Percentiles rank a stretch among this genome's conserved stretches.
phyloP scores from a whole-genome alignment of 2,888 invertebrate species.

The Melanophora roralis region DNA sequence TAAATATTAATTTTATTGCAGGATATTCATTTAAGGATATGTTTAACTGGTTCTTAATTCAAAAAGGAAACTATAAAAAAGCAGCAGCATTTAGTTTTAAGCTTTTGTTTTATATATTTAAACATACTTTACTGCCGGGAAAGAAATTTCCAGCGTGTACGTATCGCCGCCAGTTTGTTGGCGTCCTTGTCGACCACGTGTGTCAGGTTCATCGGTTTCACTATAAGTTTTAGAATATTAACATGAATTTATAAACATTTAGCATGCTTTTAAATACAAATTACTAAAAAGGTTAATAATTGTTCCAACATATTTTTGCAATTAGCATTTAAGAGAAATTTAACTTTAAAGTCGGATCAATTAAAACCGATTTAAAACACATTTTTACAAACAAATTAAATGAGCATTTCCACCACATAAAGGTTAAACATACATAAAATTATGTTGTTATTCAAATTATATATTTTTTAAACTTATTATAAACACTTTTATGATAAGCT shows the following conservation, averaged over 20 bases:
- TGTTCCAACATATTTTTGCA: neutral
- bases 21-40: neutral
- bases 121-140: slow-evolving; percentile 94
- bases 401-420: neutral
- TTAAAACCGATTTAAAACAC: neutral
- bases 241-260: slow-evolving; percentile 49
- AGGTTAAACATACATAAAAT: slow-evolving; percentile 6
- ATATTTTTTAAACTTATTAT: no score
- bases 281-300: neutral
- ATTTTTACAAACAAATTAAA: neutral
- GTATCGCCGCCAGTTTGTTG: slow-evolving; percentile 88
- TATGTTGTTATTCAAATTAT: no score
- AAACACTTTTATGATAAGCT: neutral
- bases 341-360: neutral
- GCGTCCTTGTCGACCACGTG: slow-evolving; percentile 84
- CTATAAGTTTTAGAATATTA: slow-evolving; percentile 69
- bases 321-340: neutral
- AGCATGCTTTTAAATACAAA: slow-evolving; percentile 37
- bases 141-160: slow-evolving; percentile 93
- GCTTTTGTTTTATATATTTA: slow-evolving; percentile 36
- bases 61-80: slow-evolving; percentile 5
- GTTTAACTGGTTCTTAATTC: neutral
- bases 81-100: slow-evolving; percentile 45
- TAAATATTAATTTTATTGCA: neutral
- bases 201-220: slow-evolving; percentile 68